A percentile compares a stretch with the other conserved stretches of the same genome.
phyloP scores from a whole-genome alignment of 2,113 vertebrate genomes.

The Oryzias woworae region DNA sequence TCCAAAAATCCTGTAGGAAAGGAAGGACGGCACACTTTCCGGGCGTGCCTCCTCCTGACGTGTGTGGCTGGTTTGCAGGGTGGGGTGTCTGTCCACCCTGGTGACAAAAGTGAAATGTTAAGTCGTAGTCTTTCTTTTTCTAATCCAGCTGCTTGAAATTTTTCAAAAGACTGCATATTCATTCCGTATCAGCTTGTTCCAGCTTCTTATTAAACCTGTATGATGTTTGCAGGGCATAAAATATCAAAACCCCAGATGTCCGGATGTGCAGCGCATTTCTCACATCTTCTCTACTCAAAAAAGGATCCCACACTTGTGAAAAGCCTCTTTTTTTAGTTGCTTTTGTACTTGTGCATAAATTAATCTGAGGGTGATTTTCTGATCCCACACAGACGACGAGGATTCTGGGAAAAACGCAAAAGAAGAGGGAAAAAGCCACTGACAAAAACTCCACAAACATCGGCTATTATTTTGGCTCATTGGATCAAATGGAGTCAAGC shows the following conservation, averaged over 20 bases:
- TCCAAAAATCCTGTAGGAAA: slow-evolving; percentile 34
- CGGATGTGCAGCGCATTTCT: not conserved
- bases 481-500: slow-evolving; percentile 75
- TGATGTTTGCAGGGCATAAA: slow-evolving; percentile 9
- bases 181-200: slow-evolving; percentile 17
- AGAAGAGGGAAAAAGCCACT: slow-evolving; percentile 44
- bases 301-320: not conserved
- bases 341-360: slow-evolving; percentile 24
- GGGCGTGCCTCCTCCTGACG: too few species aligned
- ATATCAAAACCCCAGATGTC: slow-evolving; percentile 1
- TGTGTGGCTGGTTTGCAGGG: slow-evolving; percentile 37
- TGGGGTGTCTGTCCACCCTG: slow-evolving; percentile 22
- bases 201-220: slow-evolving; percentile 13
- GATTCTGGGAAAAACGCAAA: slow-evolving; percentile 58
- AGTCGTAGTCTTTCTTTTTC: too few species aligned
- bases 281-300: not conserved
- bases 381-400: slow-evolving; percentile 39
- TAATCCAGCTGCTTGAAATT: too few species aligned
- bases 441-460: slow-evolving; percentile 74
- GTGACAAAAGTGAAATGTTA: too few species aligned
- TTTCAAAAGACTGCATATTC: not conserved
- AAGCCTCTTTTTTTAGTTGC: slow-evolving; percentile 11
- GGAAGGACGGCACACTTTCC: slow-evolving; percentile 47
- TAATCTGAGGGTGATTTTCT: slow-evolving; percentile 37
- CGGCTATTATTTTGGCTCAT: slow-evolving; percentile 74